A percentile compares a stretch with the other conserved stretches of the same genome.
Conservation (phyloP, 2,888 invertebrate species). For the Pegoplata infirma region DNA sequence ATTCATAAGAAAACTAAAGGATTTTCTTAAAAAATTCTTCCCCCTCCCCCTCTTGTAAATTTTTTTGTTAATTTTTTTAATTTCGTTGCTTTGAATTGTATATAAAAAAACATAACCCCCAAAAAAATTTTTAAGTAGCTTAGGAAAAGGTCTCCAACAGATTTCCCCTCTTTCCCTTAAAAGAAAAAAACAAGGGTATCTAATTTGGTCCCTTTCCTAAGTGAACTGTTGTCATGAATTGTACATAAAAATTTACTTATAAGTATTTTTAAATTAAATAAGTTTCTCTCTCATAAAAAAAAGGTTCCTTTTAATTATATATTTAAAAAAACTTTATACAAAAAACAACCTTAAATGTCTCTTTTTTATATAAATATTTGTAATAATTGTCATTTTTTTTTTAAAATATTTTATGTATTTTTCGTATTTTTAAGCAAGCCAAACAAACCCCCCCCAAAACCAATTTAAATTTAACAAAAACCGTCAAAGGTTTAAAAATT, state of each 20-base stretch:
- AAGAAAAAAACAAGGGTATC: background rate
- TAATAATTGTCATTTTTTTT: background rate
- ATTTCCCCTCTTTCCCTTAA: background rate
- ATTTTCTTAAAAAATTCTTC: conserved; percentile 61
- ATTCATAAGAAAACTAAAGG: conserved; percentile 78
- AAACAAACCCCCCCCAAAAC: conserved; percentile 11
- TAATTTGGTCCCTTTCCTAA: conserved; percentile 14
- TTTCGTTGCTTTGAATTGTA: conserved; percentile 73
- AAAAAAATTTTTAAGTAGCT: conserved; percentile 29
- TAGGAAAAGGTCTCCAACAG: background rate
- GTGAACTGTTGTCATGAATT: conserved; percentile 71
- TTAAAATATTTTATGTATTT: conserved; percentile 13
- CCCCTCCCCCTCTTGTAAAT: too few relatives aligned
- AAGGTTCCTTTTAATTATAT: conserved; percentile 54
- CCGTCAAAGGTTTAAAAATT: conserved; percentile 72
- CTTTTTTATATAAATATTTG: background rate
- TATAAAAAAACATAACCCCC: conserved; percentile 60
- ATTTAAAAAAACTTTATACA: too few relatives aligned
- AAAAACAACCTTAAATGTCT: too few relatives aligned
- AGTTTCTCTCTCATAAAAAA: too few relatives aligned
- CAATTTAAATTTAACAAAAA: conserved; percentile 67
- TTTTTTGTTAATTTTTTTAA: conserved; percentile 31
- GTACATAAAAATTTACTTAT: conserved; percentile 68
- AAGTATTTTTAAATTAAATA: background rate
- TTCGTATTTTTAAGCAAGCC: conserved; percentile 35